Evolutionary conservation across 2,797 vertebrate species (phyloP).

Genomic region (Kryptopterus vitreolus): DNA sequence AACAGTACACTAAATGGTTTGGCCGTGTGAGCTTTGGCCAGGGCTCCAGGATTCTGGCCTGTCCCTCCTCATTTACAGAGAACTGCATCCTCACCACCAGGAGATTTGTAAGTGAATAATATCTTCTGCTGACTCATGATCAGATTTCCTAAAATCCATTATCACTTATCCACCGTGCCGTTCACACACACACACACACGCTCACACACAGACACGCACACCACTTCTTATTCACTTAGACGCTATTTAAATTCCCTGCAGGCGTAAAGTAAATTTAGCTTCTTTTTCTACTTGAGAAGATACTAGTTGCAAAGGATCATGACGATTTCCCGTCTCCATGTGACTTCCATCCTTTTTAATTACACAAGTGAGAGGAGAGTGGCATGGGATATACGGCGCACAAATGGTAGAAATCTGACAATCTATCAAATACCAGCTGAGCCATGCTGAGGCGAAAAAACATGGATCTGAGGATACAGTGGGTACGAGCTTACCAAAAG

Average conservation of each 20-base stretch:
- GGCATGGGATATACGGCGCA: constrained; percentile 18
- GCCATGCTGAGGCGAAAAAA: background rate
- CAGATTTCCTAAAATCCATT: constrained; percentile 40
- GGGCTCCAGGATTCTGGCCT: background rate
- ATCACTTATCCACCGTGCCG: constrained; percentile 1
- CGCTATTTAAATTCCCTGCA: constrained; percentile 23
- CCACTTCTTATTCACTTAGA: constrained; percentile 24
- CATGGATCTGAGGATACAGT: background rate
- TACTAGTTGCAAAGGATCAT: constrained; percentile 21
- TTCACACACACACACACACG: constrained; percentile 14
- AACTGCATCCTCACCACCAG: constrained; percentile 22
- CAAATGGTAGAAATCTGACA: background rate
- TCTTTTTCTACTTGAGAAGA: constrained; percentile 40
- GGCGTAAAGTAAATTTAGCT: constrained; percentile 32
- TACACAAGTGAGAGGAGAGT: constrained; percentile 13
- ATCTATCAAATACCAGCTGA: background rate
- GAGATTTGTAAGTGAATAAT: constrained; percentile 30
- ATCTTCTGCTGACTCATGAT: constrained; percentile 38
- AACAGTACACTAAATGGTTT: constrained; percentile 9
- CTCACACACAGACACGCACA: constrained; percentile 5
- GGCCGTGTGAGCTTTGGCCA: background rate
- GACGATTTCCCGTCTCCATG: constrained; percentile 37
- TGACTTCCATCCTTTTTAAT: constrained; percentile 46
- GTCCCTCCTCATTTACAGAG: constrained; percentile 30
- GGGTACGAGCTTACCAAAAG: background rate